phyloP scores from a whole-genome alignment of 2,888 invertebrate species.

The Carterocephalus palaemon region DNA sequence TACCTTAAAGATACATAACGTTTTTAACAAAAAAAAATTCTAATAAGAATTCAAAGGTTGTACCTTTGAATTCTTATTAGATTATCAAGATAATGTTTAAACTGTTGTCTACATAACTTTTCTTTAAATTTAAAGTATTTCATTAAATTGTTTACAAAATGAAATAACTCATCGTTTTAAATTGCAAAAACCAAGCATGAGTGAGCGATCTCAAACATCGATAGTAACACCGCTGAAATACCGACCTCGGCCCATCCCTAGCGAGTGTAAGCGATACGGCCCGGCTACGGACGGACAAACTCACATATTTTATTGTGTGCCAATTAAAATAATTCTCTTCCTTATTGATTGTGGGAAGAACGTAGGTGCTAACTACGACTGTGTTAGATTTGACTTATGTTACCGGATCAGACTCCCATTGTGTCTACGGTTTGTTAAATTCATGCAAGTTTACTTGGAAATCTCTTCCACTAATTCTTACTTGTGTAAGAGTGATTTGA shows the following conservation, averaged over 20 bases:
- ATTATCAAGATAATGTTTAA: too few relatives aligned
- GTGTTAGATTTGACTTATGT: conserved; percentile 31
- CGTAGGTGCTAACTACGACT: conserved; percentile 27
- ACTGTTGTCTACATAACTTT: too few relatives aligned
- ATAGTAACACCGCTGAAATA: conserved; percentile 3
- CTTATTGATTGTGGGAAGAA: conserved; percentile 43
- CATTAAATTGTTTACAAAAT: too few relatives aligned
- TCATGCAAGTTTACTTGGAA: conserved; percentile 1
- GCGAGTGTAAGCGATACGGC: conserved; percentile 53
- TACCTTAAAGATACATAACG: not conserved
- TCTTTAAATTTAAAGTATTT: too few relatives aligned
- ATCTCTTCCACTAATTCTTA: not conserved
- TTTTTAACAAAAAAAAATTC: too few relatives aligned
- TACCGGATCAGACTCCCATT: conserved; percentile 12
- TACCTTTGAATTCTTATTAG: too few relatives aligned
- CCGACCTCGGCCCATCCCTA: conserved; percentile 45
- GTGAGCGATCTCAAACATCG: not conserved
- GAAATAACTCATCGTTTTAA: not conserved
- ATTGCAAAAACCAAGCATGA: not conserved
- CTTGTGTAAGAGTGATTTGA: too few relatives aligned
- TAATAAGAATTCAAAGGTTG: too few relatives aligned
- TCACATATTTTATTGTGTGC: conserved; percentile 71
- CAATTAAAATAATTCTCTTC: conserved; percentile 70
- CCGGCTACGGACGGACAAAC: conserved; percentile 44
- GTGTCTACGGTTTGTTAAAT: conserved; percentile 10